Percentiles rank a stretch among this genome's conserved stretches.
Conservation (phyloP, 2,888 invertebrate species). For the Diloba caeruleocephala region DNA sequence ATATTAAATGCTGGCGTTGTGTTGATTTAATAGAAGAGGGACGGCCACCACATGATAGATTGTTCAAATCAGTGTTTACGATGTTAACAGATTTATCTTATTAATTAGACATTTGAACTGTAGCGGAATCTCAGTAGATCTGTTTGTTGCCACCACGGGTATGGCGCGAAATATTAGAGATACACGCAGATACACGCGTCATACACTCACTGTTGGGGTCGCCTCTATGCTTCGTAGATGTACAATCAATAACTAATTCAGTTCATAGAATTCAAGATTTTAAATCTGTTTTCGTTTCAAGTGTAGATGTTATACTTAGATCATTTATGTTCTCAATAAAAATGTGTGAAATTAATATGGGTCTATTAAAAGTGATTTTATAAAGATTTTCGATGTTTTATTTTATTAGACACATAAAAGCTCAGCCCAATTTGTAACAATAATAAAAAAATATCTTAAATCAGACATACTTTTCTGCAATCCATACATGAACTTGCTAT, state of each 20-base stretch:
- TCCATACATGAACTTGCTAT: too few species aligned
- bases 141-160: conserved; percentile 24
- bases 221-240: conserved; percentile 68
- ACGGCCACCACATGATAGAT: conserved; percentile 27
- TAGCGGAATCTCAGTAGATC: conserved; percentile 63
- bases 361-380: conserved; percentile 74
- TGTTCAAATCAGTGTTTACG: conserved; percentile 39
- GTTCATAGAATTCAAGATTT: conserved; percentile 37
- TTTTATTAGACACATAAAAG: not conserved
- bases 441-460: too few species aligned
- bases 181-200: conserved; percentile 28
- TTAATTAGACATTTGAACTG: conserved; percentile 61
- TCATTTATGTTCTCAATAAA: conserved; percentile 42
- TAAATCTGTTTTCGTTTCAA: conserved; percentile 33
- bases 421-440: too few species aligned
- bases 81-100: conserved; percentile 53
- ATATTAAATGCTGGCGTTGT: conserved; percentile 12
- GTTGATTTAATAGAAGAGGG: conserved; percentile 21
- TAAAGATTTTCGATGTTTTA: conserved; percentile 42
- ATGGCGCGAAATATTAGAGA: conserved; percentile 29
- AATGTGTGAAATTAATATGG: conserved; percentile 69
- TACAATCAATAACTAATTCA: conserved; percentile 52
- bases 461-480: too few species aligned
- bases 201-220: conserved; percentile 22
- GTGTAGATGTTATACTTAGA: conserved; percentile 47